A percentile compares a stretch with the other conserved stretches of the same genome.
Conservation (phyloP, 2,797 vertebrate species). For the Liasis olivaceus region DNA sequence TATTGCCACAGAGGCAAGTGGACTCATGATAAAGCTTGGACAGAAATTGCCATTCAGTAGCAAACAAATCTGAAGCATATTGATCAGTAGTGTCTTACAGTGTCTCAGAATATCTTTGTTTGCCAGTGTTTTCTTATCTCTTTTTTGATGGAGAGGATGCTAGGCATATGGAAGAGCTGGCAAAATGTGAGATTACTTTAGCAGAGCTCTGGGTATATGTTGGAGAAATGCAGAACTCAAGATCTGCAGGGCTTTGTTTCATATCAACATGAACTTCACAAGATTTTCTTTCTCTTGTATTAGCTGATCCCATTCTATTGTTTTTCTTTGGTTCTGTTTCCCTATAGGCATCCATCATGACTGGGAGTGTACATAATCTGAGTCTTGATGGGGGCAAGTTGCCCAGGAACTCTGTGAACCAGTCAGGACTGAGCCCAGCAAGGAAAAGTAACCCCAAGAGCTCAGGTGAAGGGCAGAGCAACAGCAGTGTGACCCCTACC, state of each 20-base stretch:
- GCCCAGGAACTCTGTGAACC: constrained; percentile 72
- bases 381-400: constrained; percentile 85
- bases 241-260: background rate
- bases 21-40: too few species aligned
- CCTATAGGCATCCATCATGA: constrained; percentile 93
- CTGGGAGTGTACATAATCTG: constrained; percentile 86
- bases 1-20: background rate
- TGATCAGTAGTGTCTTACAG: background rate
- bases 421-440: constrained; percentile 67
- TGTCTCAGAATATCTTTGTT: background rate
- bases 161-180: background rate
- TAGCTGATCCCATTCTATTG: background rate
- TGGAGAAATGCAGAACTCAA: background rate
- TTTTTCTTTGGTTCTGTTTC: constrained; percentile 15
- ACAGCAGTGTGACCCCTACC: constrained; percentile 65
- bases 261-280: background rate
- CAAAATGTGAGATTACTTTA: background rate
- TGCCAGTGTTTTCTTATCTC: background rate
- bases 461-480: constrained; percentile 57
- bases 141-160: background rate
- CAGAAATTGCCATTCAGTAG: background rate
- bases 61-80: background rate
- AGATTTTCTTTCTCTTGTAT: background rate
- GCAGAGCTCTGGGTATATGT: too few species aligned
- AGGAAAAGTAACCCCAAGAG: constrained; percentile 69